These are phyloP conservation scores for Steatocranus sp. DNA, from an alignment of 2,797 vertebrate genomes.

Conservation along the genomic window DNA sequence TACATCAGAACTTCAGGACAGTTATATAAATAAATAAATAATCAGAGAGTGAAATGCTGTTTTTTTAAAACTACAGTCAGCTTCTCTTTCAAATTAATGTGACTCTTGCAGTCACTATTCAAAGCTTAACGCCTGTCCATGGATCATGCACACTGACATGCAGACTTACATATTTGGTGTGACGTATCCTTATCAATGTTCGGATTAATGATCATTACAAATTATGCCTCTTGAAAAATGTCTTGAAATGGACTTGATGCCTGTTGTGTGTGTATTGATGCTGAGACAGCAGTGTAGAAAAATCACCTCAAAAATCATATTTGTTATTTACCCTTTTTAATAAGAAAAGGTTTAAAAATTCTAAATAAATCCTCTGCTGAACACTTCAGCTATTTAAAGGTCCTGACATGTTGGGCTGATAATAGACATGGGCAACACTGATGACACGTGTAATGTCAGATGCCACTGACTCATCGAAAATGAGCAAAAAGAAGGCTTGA, in stretches of 20 bases:
- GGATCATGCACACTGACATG: not conserved
- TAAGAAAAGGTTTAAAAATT: not conserved
- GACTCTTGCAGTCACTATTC: not conserved
- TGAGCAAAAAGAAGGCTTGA: not conserved
- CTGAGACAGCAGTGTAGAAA: not conserved
- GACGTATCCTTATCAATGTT: not conserved
- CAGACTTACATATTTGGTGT: not conserved
- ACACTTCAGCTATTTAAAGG: not conserved
- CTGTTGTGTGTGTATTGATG: not conserved
- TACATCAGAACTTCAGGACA: not conserved
- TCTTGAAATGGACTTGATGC: not conserved
- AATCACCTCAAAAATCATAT: not conserved
- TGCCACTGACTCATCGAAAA: not conserved
- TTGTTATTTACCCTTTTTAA: not conserved
- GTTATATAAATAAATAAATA: not conserved
- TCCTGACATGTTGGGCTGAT: not conserved
- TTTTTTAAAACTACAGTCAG: not conserved
- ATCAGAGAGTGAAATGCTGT: not conserved
- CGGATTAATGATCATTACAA: not conserved
- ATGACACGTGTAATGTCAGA: not conserved
- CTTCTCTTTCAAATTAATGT: not conserved
- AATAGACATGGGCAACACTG: not conserved
- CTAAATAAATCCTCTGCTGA: not conserved
- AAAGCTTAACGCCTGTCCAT: not conserved
- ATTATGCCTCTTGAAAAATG: not conserved